Evolutionary conservation across 1,140 invertebrate genomes (phyloP).

Genomic region (Cyrtorhinus lividipennis): DNA sequence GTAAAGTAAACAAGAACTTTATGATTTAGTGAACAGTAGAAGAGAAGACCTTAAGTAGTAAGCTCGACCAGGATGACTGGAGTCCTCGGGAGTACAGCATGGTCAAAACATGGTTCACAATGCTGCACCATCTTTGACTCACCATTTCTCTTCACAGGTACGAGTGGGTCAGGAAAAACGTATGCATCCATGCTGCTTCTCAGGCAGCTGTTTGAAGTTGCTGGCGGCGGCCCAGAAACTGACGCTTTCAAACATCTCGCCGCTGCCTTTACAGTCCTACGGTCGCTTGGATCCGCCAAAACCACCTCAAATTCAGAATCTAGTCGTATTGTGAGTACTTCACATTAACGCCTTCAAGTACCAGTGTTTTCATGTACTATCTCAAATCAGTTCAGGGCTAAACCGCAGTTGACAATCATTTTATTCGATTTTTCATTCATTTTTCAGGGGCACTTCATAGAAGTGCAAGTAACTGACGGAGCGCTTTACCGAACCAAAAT

Average conservation of each 20-base stretch:
- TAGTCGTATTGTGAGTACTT: slow-evolving; percentile 68
- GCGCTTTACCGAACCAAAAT: slow-evolving; percentile 90
- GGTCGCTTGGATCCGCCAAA: slow-evolving; percentile 79
- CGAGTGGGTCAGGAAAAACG: slow-evolving; percentile 88
- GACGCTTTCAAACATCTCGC: slow-evolving; percentile 93
- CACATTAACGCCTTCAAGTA: not conserved
- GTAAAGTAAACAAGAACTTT: no score
- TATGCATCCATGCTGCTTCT: slow-evolving; percentile 83
- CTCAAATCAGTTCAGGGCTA: no score
- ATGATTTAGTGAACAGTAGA: no score
- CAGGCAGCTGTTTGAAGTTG: slow-evolving; percentile 79
- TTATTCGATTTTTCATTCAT: no score
- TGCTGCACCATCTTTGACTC: no score
- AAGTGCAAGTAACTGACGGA: slow-evolving; percentile 91
- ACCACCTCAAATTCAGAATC: slow-evolving; percentile 82
- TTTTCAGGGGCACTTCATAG: slow-evolving; percentile 81
- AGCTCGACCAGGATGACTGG: no score
- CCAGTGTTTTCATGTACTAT: no score
- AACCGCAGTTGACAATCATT: no score
- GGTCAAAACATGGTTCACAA: no score
- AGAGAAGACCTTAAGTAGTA: no score
- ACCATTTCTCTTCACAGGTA: slow-evolving; percentile 44
- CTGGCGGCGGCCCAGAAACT: slow-evolving; percentile 82
- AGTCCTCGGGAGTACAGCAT: no score
- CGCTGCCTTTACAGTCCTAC: slow-evolving; percentile 82